Conservation (phyloP, 2,888 invertebrate genomes). For the Mechanitis messenoides region DNA sequence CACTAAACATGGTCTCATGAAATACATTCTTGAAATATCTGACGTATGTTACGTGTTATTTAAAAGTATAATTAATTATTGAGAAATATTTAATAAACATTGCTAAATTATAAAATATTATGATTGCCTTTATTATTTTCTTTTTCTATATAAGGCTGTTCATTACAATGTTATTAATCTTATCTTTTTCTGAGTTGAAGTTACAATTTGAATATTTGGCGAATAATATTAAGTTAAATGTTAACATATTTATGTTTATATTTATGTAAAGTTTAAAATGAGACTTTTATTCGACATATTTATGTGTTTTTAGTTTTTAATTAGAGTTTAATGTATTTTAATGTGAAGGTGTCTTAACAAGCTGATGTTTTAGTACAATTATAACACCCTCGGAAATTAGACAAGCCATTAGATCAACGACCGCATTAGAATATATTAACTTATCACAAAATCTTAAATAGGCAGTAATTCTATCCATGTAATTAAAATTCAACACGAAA, state of each 20-base stretch:
- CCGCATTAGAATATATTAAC: constrained; percentile 34
- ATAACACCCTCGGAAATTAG: constrained; percentile 16
- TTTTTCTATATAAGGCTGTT: neutral
- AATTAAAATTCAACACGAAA: constrained; percentile 44
- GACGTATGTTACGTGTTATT: neutral
- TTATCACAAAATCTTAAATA: constrained; percentile 33
- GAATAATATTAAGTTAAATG: too few species aligned
- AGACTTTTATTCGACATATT: too few species aligned
- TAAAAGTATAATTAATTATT: neutral
- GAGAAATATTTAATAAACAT: neutral
- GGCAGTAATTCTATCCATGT: constrained; percentile 41
- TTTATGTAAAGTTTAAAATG: too few species aligned
- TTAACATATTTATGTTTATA: too few species aligned
- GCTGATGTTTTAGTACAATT: neutral
- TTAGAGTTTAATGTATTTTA: too few species aligned
- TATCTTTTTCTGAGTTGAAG: too few species aligned
- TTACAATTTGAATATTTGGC: too few species aligned
- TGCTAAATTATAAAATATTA: neutral
- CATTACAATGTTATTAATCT: too few species aligned
- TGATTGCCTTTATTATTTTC: neutral
- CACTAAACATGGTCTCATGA: neutral
- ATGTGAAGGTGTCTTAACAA: too few species aligned
- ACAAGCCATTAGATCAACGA: constrained; percentile 27
- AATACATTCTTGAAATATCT: neutral
- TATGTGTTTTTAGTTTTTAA: too few species aligned